Conservation (phyloP, 2,113 vertebrate species). For the Halcyon senegalensis region DNA sequence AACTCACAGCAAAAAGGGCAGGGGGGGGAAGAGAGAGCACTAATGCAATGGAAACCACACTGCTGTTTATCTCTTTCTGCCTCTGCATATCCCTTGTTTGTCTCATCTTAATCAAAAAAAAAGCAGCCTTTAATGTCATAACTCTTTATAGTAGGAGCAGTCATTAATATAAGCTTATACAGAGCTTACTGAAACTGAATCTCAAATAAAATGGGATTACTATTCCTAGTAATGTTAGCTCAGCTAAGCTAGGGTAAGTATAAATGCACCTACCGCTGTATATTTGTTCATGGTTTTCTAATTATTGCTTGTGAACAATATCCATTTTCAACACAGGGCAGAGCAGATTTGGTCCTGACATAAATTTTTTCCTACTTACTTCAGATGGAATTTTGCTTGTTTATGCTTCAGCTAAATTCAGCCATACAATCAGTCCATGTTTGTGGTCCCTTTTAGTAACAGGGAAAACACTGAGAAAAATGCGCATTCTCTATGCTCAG, state of each 20-base stretch:
- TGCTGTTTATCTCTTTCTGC: neutral
- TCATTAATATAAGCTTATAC: neutral
- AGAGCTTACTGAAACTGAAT: constrained; percentile 18
- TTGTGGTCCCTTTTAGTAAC: neutral
- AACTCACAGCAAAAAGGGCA: neutral
- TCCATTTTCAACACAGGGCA: neutral
- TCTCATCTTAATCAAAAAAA: neutral
- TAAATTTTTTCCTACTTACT: neutral
- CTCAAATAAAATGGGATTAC: constrained; percentile 1
- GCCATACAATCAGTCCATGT: neutral
- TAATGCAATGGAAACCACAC: neutral
- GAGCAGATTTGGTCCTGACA: neutral
- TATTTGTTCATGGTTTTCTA: constrained; percentile 28
- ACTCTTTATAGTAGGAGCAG: neutral
- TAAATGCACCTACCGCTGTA: neutral
- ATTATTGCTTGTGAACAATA: constrained; percentile 2
- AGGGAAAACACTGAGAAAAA: neutral
- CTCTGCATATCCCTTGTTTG: neutral
- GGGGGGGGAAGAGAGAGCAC: neutral
- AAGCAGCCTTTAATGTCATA: neutral
- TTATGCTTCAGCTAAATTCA: neutral
- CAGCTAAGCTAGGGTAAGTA: constrained; percentile 27
- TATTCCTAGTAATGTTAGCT: neutral
- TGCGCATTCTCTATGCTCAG: neutral
- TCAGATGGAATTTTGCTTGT: neutral